These are phyloP conservation scores for Patagioenas fasciata DNA, from an alignment of 2,113 vertebrate genomes.

Conservation along the genomic window DNA sequence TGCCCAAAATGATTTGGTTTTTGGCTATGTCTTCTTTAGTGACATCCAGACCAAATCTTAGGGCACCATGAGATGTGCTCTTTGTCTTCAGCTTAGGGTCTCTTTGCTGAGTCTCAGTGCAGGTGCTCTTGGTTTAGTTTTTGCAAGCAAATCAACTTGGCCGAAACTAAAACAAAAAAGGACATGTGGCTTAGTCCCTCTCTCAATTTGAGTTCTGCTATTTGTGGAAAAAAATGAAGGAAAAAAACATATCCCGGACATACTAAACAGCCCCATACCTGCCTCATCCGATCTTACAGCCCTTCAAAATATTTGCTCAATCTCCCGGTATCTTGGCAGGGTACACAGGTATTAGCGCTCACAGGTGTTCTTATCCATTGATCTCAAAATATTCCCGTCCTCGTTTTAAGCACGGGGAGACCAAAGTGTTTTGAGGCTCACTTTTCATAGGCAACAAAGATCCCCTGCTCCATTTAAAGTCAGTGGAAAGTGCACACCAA, in stretches of 20 bases:
- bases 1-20: not conserved
- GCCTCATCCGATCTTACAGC: not conserved
- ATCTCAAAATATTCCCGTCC: conserved; percentile 57
- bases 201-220: not conserved
- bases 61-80: not conserved
- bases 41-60: not conserved
- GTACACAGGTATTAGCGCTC: not conserved
- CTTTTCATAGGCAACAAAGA: conserved; percentile 23
- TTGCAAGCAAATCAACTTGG: not conserved
- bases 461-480: conserved; percentile 1
- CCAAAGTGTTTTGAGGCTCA: conserved; percentile 39
- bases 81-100: not conserved
- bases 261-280: conserved; percentile 9
- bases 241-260: not conserved
- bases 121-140: not conserved
- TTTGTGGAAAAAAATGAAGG: not conserved
- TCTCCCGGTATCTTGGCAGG: conserved; percentile 52
- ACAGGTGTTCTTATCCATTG: conserved; percentile 59
- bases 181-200: not conserved
- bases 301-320: conserved; percentile 59
- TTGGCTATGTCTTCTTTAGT: not conserved
- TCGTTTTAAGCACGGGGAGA: not conserved
- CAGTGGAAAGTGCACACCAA: conserved; percentile 38
- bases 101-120: not conserved
- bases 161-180: not conserved